A percentile compares a stretch with the other conserved stretches of the same genome.
phyloP scores from a whole-genome alignment of 2,888 invertebrate species.

The Malachius bipustulatus region DNA sequence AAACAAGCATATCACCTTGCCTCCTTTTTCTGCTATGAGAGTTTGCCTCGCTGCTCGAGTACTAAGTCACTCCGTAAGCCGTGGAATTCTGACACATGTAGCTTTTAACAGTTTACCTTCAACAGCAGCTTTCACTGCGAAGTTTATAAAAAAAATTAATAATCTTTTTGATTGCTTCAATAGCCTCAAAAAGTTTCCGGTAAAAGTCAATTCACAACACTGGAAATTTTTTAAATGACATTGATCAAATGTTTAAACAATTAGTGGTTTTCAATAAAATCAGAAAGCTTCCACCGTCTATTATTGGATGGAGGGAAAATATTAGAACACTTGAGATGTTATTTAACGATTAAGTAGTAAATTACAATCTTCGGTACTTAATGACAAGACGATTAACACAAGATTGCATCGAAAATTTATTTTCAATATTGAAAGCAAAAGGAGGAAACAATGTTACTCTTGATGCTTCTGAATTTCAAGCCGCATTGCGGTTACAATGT shows the following conservation, averaged over 20 bases:
- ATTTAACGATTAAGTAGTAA: neutral
- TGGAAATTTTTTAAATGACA: neutral
- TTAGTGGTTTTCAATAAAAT: neutral
- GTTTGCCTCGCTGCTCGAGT: constrained; percentile 2
- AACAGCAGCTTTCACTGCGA: constrained; percentile 1
- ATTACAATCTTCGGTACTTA: constrained; percentile 1
- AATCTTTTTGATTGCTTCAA: constrained; percentile 3
- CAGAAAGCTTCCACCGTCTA: neutral
- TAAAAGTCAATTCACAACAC: neutral
- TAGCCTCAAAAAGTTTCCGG: constrained; percentile 1
- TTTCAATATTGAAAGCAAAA: constrained; percentile 1
- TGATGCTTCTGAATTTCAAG: constrained; percentile 1
- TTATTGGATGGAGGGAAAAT: constrained; percentile 2
- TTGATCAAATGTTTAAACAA: neutral
- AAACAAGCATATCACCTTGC: no score
- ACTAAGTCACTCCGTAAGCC: constrained; percentile 2
- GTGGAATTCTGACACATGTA: neutral
- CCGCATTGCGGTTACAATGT: constrained; percentile 1
- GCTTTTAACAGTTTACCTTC: constrained; percentile 3
- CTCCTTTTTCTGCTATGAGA: no score
- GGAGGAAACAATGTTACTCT: constrained; percentile 3
- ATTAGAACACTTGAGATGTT: neutral
- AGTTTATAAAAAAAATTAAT: neutral
- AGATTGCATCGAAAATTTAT: constrained; percentile 1
- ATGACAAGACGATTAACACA: constrained; percentile 2